Conservation (phyloP, 2,797 vertebrate genomes). For the Carcharodon carcharias region DNA sequence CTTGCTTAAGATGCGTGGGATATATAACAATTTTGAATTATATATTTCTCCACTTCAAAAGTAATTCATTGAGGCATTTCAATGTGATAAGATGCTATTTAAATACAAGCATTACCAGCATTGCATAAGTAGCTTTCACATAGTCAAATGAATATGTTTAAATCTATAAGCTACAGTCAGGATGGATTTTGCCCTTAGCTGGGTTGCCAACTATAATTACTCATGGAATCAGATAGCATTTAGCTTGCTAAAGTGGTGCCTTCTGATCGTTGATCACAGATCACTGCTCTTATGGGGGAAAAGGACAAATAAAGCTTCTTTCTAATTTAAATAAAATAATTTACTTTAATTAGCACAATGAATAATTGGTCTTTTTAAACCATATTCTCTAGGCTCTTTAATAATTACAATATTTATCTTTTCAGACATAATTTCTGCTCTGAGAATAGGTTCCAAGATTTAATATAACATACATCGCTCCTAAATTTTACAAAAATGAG, state of each 20-base stretch:
- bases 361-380: constrained; percentile 27
- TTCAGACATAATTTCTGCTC: constrained; percentile 16
- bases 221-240: neutral
- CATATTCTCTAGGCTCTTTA: neutral
- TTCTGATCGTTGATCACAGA: constrained; percentile 2
- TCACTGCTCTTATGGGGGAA: neutral
- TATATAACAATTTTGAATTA: neutral
- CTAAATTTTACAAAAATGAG: neutral
- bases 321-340: constrained; percentile 20
- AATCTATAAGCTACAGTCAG: neutral
- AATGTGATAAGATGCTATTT: constrained; percentile 1
- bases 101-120: neutral
- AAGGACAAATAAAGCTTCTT: neutral
- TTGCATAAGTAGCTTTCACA: constrained; percentile 22
- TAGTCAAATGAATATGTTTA: neutral
- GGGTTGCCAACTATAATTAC: constrained; percentile 10
- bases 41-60: constrained; percentile 17
- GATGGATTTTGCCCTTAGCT: constrained; percentile 1
- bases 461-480: constrained; percentile 2
- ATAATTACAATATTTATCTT: constrained; percentile 25
- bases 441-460: constrained; percentile 9
- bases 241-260: neutral
- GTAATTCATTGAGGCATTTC: constrained; percentile 8
- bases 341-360: constrained; percentile 22
- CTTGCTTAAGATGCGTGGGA: neutral